A percentile compares a stretch with the other conserved stretches of the same genome.
Evolutionary conservation across 1,140 invertebrate genomes (phyloP).

Genomic region (Lepeophtheirus salmonis): DNA sequence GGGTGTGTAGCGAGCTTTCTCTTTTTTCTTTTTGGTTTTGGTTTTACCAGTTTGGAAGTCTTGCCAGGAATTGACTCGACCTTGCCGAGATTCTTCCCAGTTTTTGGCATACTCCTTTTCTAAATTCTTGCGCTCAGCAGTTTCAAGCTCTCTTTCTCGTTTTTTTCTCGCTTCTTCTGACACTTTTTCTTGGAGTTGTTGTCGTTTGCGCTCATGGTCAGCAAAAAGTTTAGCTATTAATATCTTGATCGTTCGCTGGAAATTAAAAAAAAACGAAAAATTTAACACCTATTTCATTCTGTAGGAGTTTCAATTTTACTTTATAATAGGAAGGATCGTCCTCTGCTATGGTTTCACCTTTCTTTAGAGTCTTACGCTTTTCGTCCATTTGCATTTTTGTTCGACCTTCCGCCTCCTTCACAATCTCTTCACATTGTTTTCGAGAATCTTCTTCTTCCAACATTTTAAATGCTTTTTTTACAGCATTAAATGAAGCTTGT

Average conservation of each 20-base stretch:
- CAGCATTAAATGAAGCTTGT: conserved; percentile 32
- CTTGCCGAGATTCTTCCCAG: conserved; percentile 91
- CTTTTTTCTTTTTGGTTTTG: conserved; percentile 35
- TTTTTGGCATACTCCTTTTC: conserved; percentile 94
- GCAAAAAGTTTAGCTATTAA: conserved; percentile 98
- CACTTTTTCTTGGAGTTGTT: conserved; percentile 31
- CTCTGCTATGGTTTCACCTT: conserved; percentile 64
- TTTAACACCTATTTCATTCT: no score
- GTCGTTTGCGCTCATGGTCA: conserved; percentile 66
- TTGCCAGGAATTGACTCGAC: conserved; percentile 85
- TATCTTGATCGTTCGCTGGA: conserved; percentile 56
- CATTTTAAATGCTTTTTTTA: conserved; percentile 89
- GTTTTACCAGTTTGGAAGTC: conserved; percentile 45
- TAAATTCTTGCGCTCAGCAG: conserved; percentile 64
- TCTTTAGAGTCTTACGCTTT: conserved; percentile 82
- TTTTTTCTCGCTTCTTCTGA: conserved; percentile 78
- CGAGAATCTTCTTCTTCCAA: conserved; percentile 84
- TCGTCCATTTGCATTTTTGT: conserved; percentile 67
- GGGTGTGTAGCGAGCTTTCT: conserved; percentile 41
- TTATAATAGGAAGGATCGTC: conserved; percentile 81
- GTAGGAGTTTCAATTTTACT: no score
- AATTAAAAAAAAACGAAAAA: not conserved
- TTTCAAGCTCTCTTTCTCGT: conserved; percentile 75
- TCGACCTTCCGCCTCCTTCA: conserved; percentile 90
- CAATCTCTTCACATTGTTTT: conserved; percentile 83